These are phyloP conservation scores for Caprella mutica DNA, from an alignment of 2,888 invertebrate species.

Conservation along the genomic window DNA sequence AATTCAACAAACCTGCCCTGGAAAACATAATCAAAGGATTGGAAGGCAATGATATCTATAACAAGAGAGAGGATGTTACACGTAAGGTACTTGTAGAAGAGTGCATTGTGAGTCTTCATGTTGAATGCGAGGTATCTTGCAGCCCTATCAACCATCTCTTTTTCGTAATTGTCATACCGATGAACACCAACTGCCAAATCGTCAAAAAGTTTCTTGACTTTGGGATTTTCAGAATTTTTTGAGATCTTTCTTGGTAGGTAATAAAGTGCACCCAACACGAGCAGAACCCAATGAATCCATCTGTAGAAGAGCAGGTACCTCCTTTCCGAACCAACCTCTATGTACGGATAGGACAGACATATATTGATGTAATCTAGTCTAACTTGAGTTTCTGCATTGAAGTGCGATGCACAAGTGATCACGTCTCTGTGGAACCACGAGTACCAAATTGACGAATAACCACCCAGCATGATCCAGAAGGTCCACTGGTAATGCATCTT, in stretches of 20 bases:
- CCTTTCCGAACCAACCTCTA: slow-evolving; percentile 20
- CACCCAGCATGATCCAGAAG: slow-evolving; percentile 31
- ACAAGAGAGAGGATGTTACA: slow-evolving; percentile 29
- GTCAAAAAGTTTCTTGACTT: slow-evolving; percentile 33
- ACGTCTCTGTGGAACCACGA: slow-evolving; percentile 34
- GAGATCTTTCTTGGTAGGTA: slow-evolving; percentile 32
- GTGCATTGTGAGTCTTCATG: slow-evolving; percentile 32
- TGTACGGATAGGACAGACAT: slow-evolving; percentile 31
- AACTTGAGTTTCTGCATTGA: slow-evolving; percentile 34
- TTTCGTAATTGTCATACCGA: slow-evolving; percentile 27
- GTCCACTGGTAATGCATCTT: slow-evolving; percentile 35
- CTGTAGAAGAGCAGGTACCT: slow-evolving; percentile 32
- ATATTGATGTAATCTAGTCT: slow-evolving; percentile 34
- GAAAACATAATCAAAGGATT: slow-evolving; percentile 30
- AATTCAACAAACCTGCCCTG: slow-evolving; percentile 27
- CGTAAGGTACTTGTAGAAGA: slow-evolving; percentile 33
- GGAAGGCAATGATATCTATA: slow-evolving; percentile 29
- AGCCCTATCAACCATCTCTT: slow-evolving; percentile 29
- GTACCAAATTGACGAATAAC: slow-evolving; percentile 33
- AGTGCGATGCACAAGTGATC: slow-evolving; percentile 34
- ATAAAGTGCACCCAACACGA: slow-evolving; percentile 27
- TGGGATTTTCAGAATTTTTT: slow-evolving; percentile 31
- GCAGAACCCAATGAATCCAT: slow-evolving; percentile 33
- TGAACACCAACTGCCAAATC: slow-evolving; percentile 29
- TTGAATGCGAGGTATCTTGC: slow-evolving; percentile 30